phyloP scores from a whole-genome alignment of 2,113 vertebrate species.

The Suncus etruscus region DNA sequence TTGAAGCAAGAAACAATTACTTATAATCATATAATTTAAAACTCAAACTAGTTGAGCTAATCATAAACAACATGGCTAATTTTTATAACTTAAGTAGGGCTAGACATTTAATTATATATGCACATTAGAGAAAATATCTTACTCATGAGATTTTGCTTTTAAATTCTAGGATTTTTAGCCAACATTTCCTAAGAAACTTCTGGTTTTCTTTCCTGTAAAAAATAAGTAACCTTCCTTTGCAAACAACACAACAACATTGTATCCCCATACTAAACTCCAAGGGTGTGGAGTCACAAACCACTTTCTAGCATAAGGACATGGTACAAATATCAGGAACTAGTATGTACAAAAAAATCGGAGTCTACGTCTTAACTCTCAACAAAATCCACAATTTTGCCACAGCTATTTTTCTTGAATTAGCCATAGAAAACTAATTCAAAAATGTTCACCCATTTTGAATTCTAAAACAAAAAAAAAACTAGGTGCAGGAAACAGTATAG shows the following conservation, averaged over 20 bases:
- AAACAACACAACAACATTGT: neutral
- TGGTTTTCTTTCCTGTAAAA: constrained; percentile 22
- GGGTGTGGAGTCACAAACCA: too few relatives aligned
- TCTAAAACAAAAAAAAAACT: constrained; percentile 17
- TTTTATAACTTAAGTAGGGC: constrained; percentile 32
- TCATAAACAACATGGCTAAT: constrained; percentile 49
- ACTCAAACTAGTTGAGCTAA: constrained; percentile 29
- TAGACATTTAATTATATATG: constrained; percentile 41
- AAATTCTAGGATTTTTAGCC: constrained; percentile 33
- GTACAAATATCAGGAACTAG: neutral
- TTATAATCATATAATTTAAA: constrained; percentile 35
- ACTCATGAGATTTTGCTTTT: constrained; percentile 40
- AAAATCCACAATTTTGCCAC: neutral
- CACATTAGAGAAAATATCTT: constrained; percentile 29
- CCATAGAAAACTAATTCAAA: neutral
- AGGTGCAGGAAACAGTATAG: too few relatives aligned
- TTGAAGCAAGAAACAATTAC: constrained; percentile 36
- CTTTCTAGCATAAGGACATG: neutral
- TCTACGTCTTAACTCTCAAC: neutral
- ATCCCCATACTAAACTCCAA: neutral
- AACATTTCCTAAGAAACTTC: constrained; percentile 31
- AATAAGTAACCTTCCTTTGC: neutral
- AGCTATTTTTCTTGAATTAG: neutral
- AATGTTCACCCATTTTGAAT: neutral
- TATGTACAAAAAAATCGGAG: too few relatives aligned